Base-by-base conservation (phyloP, 2,888 invertebrate genomes). In the Anthophora plumipes region DNA sequence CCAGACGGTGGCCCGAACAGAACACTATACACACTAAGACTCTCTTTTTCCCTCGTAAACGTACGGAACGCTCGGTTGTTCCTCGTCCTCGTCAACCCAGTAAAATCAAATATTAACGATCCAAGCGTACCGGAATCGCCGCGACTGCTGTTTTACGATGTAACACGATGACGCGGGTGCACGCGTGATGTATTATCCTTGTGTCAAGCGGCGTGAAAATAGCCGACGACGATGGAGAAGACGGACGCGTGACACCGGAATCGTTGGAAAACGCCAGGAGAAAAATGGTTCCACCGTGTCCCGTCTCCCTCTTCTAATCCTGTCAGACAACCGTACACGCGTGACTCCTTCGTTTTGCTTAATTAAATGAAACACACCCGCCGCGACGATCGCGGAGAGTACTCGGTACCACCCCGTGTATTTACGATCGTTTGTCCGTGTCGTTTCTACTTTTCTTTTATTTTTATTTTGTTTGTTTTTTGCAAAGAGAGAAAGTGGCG, bases 81-180 rank as follows among this genome's bases (percentile, higher is more conserved):
- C 78, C 60, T 86, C 85, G 80, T 73, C 74, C 75, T 66, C 69
- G 82, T 75, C 83, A 82, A 68, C 82, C 75, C 78, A 66, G 82
- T 78, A 85, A 87, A 87, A 87, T 84, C 88, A 84, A 87, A 87
- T 87, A 87, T 87, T 85, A 87, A 87, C 87, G 85, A 80, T 85
- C 75, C 72, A 50, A 71, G 39, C 54, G 25, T 43, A 52, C 41
- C 59, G 74, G 72, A 77, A 77, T 80, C 79, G 72, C n/a, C 57
- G 63, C 37, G 46, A 55, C 43, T 41, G 64, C 64, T 70, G 78
- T 81, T 85, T 83, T 78, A 85, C 77, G 83, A 57, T 74, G 81
- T 59, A 68, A 78, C 74, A 78, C 48, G 75, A 66, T 60, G 80
- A 80, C 63, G 55, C 71, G 69, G 31, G 60, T 46, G 20, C 48